These are phyloP conservation scores for Teleiodes luculella DNA, from an alignment of 2,888 invertebrate species.

Conservation along the genomic window DNA sequence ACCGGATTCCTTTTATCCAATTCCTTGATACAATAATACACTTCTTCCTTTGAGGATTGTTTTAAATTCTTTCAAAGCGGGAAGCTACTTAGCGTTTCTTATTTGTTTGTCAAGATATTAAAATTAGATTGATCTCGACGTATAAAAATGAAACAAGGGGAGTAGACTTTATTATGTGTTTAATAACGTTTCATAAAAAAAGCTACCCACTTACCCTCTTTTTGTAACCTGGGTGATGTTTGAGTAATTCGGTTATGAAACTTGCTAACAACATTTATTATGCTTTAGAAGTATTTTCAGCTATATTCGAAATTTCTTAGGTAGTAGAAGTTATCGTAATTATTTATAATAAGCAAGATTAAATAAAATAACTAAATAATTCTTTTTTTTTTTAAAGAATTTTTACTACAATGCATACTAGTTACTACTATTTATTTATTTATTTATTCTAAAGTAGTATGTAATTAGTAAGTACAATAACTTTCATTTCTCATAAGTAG, in stretches of 20 bases:
- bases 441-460: too few species aligned
- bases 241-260: too few species aligned
- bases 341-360: too few species aligned
- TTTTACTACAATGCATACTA: too few species aligned
- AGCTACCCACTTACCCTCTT: not conserved
- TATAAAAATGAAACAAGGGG: constrained; percentile 9
- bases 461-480: too few species aligned
- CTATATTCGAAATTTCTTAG: too few species aligned
- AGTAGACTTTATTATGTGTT: constrained; percentile 3
- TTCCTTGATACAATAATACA: not conserved
- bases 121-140: constrained; percentile 18
- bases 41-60: constrained; percentile 30
- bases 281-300: not conserved
- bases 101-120: constrained; percentile 32
- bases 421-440: too few species aligned
- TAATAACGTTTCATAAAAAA: constrained; percentile 2
- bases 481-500: too few species aligned
- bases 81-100: constrained; percentile 45
- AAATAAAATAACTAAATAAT: too few species aligned
- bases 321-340: too few species aligned
- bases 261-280: not conserved
- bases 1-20: not conserved
- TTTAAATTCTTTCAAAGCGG: constrained; percentile 42
- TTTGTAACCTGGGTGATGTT: not conserved
- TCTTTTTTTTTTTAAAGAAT: too few species aligned